Conservation (phyloP, 2,113 vertebrate genomes). For the Labeo catla region DNA sequence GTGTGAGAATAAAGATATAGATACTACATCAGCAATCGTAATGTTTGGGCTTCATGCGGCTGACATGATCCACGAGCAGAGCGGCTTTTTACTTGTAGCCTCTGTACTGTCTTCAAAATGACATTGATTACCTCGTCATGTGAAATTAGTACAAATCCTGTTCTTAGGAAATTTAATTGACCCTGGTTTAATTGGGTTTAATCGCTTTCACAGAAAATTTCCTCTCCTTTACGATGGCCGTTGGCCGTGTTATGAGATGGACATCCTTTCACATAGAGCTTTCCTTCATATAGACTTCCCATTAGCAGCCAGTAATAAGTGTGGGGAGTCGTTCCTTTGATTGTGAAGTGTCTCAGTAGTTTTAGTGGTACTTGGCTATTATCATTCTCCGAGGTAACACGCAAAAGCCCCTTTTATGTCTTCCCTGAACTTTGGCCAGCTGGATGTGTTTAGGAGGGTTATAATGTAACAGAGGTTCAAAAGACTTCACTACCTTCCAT, state of each 20-base stretch:
- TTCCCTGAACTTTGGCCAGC: conserved; percentile 82
- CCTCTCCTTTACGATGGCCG: conserved; percentile 62
- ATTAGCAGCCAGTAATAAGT: conserved; percentile 77
- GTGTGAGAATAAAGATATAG: conserved; percentile 22
- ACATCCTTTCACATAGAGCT: conserved; percentile 64
- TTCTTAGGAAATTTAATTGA: conserved; percentile 77
- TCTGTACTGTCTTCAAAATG: not conserved
- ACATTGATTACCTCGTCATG: conserved; percentile 52
- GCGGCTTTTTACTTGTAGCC: not conserved
- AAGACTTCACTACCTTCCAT: conserved; percentile 83
- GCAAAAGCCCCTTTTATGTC: conserved; percentile 77
- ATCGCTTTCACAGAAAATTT: conserved; percentile 70
- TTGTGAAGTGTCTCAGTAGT: conserved; percentile 78
- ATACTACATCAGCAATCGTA: not conserved
- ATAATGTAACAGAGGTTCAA: conserved; percentile 85
- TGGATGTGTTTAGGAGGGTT: conserved; percentile 85
- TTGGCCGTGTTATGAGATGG: conserved; percentile 65
- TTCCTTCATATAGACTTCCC: conserved; percentile 70
- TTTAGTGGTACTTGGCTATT: conserved; percentile 77
- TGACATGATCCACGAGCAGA: conserved; percentile 5
- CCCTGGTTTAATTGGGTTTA: conserved; percentile 74
- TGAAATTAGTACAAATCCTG: conserved; percentile 70
- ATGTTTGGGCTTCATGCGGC: not conserved
- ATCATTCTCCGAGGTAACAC: conserved; percentile 78
- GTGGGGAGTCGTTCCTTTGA: conserved; percentile 75